A percentile compares a stretch with the other conserved stretches of the same genome.
Evolutionary conservation across 2,113 vertebrate genomes (phyloP).

Genomic region (mouse (Mus musculus)): DNA sequence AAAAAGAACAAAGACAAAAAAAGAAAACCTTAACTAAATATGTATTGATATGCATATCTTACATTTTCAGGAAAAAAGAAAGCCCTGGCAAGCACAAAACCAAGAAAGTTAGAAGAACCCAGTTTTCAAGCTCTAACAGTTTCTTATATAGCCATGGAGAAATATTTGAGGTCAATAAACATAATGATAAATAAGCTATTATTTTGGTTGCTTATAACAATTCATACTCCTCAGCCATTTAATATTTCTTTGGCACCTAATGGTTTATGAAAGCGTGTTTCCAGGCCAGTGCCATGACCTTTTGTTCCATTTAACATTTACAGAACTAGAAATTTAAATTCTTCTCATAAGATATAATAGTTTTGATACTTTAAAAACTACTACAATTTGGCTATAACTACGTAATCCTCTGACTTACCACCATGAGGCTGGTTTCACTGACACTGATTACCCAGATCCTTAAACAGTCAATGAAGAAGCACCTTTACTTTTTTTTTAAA

Average conservation of each 20-base stretch:
- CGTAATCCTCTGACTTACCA: background rate
- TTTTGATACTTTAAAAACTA: background rate
- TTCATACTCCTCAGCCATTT: background rate
- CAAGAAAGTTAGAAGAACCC: background rate
- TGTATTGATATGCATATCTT: background rate
- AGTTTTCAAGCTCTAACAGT: constrained; percentile 1
- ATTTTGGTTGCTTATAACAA: background rate
- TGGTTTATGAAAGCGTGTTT: background rate
- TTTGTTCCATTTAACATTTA: background rate
- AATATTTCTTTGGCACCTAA: background rate
- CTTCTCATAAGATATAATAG: background rate
- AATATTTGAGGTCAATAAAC: background rate
- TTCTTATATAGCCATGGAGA: background rate
- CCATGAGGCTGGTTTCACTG: background rate
- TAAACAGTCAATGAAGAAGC: background rate
- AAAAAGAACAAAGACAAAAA: background rate
- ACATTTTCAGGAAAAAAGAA: background rate
- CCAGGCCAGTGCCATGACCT: too few species aligned
- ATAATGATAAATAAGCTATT: background rate
- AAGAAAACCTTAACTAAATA: background rate
- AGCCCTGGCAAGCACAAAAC: background rate
- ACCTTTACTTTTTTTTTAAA: background rate
- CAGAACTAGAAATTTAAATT: background rate
- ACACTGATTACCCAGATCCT: background rate
- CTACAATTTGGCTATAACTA: background rate